Conservation (phyloP, 2,113 vertebrate genomes). For the Anser brachyrhynchus region DNA sequence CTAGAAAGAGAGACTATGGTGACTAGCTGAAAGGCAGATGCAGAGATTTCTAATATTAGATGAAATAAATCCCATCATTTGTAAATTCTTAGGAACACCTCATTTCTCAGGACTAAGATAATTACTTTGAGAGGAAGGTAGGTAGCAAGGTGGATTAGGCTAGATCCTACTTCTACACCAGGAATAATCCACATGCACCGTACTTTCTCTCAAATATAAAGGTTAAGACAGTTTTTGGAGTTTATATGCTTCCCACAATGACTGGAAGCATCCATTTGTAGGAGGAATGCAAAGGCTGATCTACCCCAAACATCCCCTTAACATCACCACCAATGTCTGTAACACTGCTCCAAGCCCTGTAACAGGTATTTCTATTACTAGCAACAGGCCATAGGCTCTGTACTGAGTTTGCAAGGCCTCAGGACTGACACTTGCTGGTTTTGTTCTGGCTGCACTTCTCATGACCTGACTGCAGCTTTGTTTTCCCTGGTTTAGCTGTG, state of each 20-base stretch:
- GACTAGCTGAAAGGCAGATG: not conserved
- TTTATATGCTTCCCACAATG: not conserved
- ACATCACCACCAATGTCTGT: fast-evolving
- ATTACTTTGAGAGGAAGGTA: not conserved
- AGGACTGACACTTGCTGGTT: not conserved
- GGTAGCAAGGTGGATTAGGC: not conserved
- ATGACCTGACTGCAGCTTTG: not conserved
- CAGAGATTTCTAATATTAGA: not conserved
- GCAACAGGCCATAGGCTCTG: not conserved
- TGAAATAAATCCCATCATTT: not conserved
- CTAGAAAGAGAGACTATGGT: not conserved
- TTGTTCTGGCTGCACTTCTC: not conserved
- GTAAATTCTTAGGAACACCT: not conserved
- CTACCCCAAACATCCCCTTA: not conserved
- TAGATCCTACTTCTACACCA: not conserved
- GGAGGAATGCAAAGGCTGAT: not conserved
- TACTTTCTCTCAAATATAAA: not conserved
- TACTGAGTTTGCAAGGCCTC: not conserved
- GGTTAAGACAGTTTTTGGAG: not conserved
- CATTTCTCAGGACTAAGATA: not conserved
- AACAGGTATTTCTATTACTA: not conserved
- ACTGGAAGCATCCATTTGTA: not conserved
- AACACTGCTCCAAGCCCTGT: not conserved
- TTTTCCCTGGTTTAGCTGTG: not conserved
- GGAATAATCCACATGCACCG: not conserved